Conservation (phyloP, 1,140 invertebrate species). For the Phymorhynchus buccinoides region DNA sequence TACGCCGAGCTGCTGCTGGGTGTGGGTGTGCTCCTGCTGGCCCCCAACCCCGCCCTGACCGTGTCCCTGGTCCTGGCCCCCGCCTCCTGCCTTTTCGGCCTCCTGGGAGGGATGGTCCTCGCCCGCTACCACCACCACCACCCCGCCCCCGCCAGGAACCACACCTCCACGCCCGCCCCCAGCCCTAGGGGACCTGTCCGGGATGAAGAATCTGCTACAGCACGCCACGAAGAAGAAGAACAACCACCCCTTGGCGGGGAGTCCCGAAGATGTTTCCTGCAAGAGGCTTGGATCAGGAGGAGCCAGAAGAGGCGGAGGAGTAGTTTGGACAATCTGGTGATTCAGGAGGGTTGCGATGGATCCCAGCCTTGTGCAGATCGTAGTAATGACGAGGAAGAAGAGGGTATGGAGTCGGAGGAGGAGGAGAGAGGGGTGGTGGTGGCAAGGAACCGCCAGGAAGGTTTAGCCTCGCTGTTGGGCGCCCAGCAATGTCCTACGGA, state of each 20-base stretch:
- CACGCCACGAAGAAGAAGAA: no score
- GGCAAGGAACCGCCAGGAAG: not conserved
- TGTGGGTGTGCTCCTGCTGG: not conserved
- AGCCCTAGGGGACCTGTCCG: not conserved
- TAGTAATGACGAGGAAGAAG: not conserved
- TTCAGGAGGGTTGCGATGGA: no score
- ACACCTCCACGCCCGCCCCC: not conserved
- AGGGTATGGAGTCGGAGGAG: not conserved
- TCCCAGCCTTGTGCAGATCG: no score
- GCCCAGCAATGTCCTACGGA: not conserved
- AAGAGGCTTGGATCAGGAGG: no score
- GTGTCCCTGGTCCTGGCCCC: not conserved
- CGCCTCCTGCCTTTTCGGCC: not conserved
- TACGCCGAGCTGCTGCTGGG: slow-evolving; percentile 12
- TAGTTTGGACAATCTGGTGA: no score
- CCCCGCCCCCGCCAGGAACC: not conserved
- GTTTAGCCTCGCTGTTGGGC: not conserved
- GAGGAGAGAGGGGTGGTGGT: not conserved
- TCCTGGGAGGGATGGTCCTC: not conserved
- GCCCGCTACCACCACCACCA: not conserved
- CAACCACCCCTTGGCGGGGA: no score
- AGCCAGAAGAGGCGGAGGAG: no score
- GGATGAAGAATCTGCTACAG: no score
- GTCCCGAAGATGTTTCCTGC: no score
- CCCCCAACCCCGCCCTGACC: not conserved